A percentile compares a stretch with the other conserved stretches of the same genome.
Conservation (phyloP, 2,888 invertebrate species). For the Machimus rusticus region DNA sequence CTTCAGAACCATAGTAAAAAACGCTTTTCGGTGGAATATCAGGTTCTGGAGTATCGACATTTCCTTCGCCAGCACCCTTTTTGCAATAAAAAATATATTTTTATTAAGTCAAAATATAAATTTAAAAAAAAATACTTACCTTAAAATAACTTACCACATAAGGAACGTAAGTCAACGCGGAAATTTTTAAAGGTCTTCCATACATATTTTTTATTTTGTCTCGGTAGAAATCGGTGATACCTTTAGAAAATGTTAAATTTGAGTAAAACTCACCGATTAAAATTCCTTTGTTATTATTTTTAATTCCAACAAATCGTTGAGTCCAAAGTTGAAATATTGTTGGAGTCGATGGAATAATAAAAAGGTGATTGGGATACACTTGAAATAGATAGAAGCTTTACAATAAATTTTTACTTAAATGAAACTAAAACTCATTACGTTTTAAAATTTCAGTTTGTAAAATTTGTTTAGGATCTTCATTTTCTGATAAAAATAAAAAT, state of each 20-base stretch:
- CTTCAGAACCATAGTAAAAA: constrained; percentile 56
- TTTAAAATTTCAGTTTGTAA: constrained; percentile 55
- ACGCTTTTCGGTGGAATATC: constrained; percentile 52
- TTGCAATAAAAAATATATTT: not conserved
- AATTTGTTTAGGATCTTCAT: constrained; percentile 54
- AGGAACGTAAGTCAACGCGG: constrained; percentile 60
- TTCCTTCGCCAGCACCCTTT: not conserved
- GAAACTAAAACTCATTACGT: constrained; percentile 52
- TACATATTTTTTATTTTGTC: constrained; percentile 59
- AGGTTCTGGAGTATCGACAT: constrained; percentile 50
- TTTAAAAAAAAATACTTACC: constrained; percentile 49
- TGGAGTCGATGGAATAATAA: constrained; percentile 39
- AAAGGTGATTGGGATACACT: not conserved
- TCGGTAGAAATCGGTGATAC: constrained; percentile 53
- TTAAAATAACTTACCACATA: constrained; percentile 60
- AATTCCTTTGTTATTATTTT: constrained; percentile 58
- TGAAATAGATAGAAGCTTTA: not conserved
- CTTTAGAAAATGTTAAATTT: constrained; percentile 55
- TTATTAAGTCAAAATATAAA: not conserved
- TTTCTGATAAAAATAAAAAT: constrained; percentile 55
- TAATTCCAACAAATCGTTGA: constrained; percentile 59
- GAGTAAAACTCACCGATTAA: constrained; percentile 57
- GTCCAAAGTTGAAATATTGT: constrained; percentile 60
- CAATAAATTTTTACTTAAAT: not conserved
- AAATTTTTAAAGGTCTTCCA: constrained; percentile 56